Evolutionary conservation across 1,140 invertebrate species (phyloP).

Genomic region (Macrobrachium nipponense): DNA sequence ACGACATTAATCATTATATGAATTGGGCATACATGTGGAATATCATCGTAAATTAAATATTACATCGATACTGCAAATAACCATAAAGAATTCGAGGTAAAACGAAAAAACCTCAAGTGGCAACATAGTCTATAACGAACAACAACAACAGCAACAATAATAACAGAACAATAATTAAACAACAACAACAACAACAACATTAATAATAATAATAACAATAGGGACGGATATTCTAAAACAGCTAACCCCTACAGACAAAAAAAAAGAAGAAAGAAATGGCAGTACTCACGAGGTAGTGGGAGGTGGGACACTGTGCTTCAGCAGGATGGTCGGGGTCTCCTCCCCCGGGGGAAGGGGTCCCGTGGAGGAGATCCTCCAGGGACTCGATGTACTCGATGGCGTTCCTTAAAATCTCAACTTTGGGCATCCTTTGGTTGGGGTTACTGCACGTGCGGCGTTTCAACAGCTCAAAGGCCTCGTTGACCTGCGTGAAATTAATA

Average conservation of each 20-base stretch:
- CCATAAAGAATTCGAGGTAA: too few species aligned
- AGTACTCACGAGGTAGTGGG: slow-evolving; percentile 59
- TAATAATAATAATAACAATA: too few species aligned
- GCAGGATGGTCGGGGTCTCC: slow-evolving; percentile 37
- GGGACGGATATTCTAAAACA: too few species aligned
- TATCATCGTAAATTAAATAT: too few species aligned
- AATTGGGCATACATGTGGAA: too few species aligned
- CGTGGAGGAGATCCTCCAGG: slow-evolving; percentile 85
- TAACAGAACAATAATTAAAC: too few species aligned
- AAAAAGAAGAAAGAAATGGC: not conserved
- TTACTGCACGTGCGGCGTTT: slow-evolving; percentile 93
- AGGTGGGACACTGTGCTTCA: slow-evolving; percentile 40
- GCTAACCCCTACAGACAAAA: not conserved
- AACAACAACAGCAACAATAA: too few species aligned
- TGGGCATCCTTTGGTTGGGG: slow-evolving; percentile 93
- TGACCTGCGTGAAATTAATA: slow-evolving; percentile 77
- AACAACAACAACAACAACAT: too few species aligned
- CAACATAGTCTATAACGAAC: too few species aligned
- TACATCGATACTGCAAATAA: too few species aligned
- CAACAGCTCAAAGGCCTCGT: slow-evolving; percentile 96
- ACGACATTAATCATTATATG: too few species aligned
- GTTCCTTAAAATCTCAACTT: slow-evolving; percentile 96
- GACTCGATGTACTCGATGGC: slow-evolving; percentile 99
- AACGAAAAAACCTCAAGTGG: too few species aligned
- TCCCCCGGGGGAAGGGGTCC: slow-evolving; percentile 62